Evolutionary conservation across 1,140 invertebrate species (phyloP).

Genomic region (Camponotus pennsylvanicus): DNA sequence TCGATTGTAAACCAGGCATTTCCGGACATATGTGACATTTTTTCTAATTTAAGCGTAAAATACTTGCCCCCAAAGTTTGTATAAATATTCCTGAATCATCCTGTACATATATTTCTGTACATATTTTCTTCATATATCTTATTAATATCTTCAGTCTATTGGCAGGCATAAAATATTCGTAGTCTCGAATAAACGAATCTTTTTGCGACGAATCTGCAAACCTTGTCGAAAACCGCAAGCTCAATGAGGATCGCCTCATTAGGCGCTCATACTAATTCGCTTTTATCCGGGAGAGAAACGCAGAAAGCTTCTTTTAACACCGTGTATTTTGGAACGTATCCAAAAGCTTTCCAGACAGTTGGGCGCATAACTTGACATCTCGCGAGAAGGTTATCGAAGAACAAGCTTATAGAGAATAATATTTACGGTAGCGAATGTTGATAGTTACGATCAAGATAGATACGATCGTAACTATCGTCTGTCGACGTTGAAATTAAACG

Average conservation of each 20-base stretch:
- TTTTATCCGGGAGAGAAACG: slow-evolving; percentile 32
- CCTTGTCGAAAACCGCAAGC: not conserved
- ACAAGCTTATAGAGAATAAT: slow-evolving; percentile 69
- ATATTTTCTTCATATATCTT: too few relatives aligned
- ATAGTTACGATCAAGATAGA: slow-evolving; percentile 28
- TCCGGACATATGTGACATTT: too few relatives aligned
- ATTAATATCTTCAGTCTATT: not conserved
- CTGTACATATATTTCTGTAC: not conserved
- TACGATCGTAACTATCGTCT: slow-evolving; percentile 16
- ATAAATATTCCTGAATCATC: too few relatives aligned
- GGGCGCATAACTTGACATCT: slow-evolving; percentile 74
- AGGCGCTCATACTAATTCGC: not conserved
- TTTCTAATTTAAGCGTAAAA: too few relatives aligned
- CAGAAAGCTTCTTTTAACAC: slow-evolving; percentile 54
- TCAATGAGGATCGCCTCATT: not conserved
- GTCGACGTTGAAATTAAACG: slow-evolving; percentile 63
- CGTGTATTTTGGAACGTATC: slow-evolving; percentile 65
- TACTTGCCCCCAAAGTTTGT: too few relatives aligned
- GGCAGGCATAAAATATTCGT: not conserved
- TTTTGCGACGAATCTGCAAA: not conserved
- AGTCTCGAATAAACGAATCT: not conserved
- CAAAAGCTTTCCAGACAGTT: slow-evolving; percentile 79
- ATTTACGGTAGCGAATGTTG: slow-evolving; percentile 66
- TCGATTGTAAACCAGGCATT: too few relatives aligned
- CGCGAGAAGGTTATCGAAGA: slow-evolving; percentile 64